Evolutionary conservation across 2,888 invertebrate species (phyloP).

Genomic region (Melanophora roralis): DNA sequence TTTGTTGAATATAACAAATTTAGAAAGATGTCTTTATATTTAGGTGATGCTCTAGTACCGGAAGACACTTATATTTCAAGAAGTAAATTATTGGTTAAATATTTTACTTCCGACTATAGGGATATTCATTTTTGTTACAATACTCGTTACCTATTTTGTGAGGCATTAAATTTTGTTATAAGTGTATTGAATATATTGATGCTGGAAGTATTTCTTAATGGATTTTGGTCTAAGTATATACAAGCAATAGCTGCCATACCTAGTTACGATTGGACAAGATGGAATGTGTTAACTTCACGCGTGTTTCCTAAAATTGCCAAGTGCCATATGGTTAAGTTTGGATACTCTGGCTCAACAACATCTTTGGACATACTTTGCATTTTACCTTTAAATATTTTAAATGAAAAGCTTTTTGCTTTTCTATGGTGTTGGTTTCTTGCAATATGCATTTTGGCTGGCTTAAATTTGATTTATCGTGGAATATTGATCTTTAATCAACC

Average conservation of each 20-base stretch:
- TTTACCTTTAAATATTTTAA: slow-evolving; percentile 86
- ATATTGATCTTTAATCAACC: slow-evolving; percentile 79
- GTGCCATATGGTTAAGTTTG: slow-evolving; percentile 91
- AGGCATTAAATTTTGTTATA: slow-evolving; percentile 85
- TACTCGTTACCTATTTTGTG: slow-evolving; percentile 83
- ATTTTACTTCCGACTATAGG: slow-evolving; percentile 71
- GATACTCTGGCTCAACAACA: slow-evolving; percentile 88
- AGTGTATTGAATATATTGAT: slow-evolving; percentile 78
- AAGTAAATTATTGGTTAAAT: slow-evolving; percentile 67
- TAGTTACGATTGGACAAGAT: slow-evolving; percentile 70
- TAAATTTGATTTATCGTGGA: slow-evolving; percentile 83
- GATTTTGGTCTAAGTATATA: slow-evolving; percentile 73
- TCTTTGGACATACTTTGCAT: slow-evolving; percentile 87
- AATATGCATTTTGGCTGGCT: slow-evolving; percentile 80
- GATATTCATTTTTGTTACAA: slow-evolving; percentile 79
- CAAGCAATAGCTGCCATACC: slow-evolving; percentile 71
- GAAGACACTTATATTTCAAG: slow-evolving; percentile 66
- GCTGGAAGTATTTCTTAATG: slow-evolving; percentile 72
- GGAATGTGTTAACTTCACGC: slow-evolving; percentile 73
- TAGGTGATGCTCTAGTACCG: slow-evolving; percentile 67
- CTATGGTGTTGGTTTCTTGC: slow-evolving; percentile 86
- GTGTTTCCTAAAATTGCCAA: slow-evolving; percentile 85
- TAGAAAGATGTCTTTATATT: background rate
- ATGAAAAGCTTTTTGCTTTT: slow-evolving; percentile 87
- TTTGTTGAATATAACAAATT: background rate